Conservation (phyloP, 2,113 vertebrate species). For the Podilymbus podiceps region DNA sequence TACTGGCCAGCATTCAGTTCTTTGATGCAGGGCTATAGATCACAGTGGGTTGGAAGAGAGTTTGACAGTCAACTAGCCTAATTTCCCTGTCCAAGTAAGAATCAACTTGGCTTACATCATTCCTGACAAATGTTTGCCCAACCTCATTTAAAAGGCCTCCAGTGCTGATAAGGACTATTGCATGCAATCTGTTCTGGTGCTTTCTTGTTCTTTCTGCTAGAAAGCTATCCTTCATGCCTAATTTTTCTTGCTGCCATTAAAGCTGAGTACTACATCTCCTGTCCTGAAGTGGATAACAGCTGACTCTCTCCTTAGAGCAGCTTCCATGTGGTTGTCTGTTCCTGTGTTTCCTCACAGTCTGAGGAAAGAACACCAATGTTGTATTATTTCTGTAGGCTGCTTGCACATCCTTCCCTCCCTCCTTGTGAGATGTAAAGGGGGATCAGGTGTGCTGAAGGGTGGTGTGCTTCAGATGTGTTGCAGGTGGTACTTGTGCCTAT, state of each 20-base stretch:
- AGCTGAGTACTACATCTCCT: background rate
- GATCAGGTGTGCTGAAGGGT: background rate
- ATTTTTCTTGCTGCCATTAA: background rate
- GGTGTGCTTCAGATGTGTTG: accelerated
- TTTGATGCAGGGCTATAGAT: background rate
- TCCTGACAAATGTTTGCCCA: slow-evolving; percentile 6
- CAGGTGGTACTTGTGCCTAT: background rate
- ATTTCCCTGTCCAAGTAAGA: background rate
- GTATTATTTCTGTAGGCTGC: background rate
- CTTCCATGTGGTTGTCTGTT: background rate
- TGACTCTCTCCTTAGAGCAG: background rate
- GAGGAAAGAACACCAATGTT: background rate
- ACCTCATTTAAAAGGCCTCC: background rate
- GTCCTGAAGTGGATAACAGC: background rate
- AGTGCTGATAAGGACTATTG: background rate
- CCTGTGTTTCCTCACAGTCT: background rate
- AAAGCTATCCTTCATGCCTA: background rate
- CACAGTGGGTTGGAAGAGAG: background rate
- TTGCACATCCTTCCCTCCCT: background rate
- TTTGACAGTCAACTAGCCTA: background rate
- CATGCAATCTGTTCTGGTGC: background rate
- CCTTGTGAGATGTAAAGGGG: background rate
- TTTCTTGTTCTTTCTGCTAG: background rate
- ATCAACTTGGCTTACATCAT: background rate
- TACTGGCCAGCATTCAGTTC: background rate